phyloP scores from a whole-genome alignment of 2,113 vertebrate species.

The Gadus chalcogrammus region DNA sequence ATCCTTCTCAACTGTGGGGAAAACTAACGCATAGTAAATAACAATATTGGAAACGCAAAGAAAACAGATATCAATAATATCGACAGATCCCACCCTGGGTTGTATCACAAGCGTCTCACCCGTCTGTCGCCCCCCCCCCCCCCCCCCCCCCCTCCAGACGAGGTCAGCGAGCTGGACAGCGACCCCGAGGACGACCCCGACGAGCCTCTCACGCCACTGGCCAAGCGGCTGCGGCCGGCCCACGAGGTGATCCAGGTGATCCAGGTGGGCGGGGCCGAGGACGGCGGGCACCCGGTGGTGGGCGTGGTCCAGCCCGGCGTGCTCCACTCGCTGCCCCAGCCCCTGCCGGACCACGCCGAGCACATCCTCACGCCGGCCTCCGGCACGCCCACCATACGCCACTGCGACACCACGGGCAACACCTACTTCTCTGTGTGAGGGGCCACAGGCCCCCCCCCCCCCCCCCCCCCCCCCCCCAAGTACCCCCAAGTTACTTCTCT shows the following conservation, averaged over 20 bases:
- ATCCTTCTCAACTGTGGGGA: too few relatives aligned
- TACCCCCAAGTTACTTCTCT: constrained; percentile 15
- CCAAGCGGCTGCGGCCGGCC: constrained; percentile 73
- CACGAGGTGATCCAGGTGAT: constrained; percentile 76
- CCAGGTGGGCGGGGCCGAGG: constrained; percentile 72
- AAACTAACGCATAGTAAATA: too few relatives aligned
- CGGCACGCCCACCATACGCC: constrained; percentile 73
- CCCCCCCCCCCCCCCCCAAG: too few relatives aligned
- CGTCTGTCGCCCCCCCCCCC: too few relatives aligned
- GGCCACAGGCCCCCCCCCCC: constrained; percentile 38
- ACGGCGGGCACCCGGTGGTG: constrained; percentile 72
- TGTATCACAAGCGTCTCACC: too few relatives aligned
- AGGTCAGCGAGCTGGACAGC: constrained; percentile 76
- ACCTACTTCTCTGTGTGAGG: constrained; percentile 77
- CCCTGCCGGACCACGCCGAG: constrained; percentile 62
- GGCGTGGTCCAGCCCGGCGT: constrained; percentile 72
- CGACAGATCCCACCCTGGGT: too few relatives aligned
- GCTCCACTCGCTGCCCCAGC: constrained; percentile 66
- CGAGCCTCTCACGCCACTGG: constrained; percentile 68
- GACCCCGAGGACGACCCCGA: constrained; percentile 75
- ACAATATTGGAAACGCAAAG: too few relatives aligned
- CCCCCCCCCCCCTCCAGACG: constrained; percentile 51
- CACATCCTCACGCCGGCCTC: constrained; percentile 68
- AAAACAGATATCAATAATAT: too few relatives aligned
- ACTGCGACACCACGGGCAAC: constrained; percentile 75